These are phyloP conservation scores for Microctenopoma lineatum DNA, from an alignment of 2,797 vertebrate genomes.

Conservation along the genomic window DNA sequence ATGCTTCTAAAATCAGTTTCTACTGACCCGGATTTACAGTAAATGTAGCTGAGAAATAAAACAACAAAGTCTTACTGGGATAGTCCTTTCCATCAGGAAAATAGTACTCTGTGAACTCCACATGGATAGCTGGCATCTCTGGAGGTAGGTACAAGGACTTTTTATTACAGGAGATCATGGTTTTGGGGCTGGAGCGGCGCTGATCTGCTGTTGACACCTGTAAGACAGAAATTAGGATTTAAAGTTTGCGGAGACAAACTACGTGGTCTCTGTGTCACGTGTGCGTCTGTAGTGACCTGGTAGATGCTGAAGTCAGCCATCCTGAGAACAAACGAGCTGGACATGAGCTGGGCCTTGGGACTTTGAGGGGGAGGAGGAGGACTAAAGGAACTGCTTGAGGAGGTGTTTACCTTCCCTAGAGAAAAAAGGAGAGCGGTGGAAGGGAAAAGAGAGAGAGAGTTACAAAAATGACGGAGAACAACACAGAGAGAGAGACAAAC, in stretches of 20 bases:
- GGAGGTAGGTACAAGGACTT: constrained; percentile 96
- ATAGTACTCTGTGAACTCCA: constrained; percentile 99
- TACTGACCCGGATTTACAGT: background rate
- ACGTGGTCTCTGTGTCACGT: background rate
- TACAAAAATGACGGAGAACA: constrained; percentile 7
- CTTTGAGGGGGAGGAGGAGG: constrained; percentile 79
- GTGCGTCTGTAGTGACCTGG: constrained; percentile 85
- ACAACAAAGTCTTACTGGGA: constrained; percentile 87
- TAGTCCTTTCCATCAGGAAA: constrained; percentile 97
- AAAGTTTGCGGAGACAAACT: background rate
- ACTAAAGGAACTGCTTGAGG: constrained; percentile 82
- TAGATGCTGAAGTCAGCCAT: constrained; percentile 98
- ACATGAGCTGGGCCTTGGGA: constrained; percentile 93
- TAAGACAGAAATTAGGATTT: constrained; percentile 6
- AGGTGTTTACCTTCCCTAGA: constrained; percentile 84
- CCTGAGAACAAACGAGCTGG: constrained; percentile 94
- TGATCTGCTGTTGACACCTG: constrained; percentile 98
- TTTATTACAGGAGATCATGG: constrained; percentile 99
- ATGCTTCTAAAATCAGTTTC: constrained; percentile 2
- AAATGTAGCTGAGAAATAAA: background rate
- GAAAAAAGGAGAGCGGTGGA: constrained; percentile 23
- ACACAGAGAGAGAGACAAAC: constrained; percentile 21
- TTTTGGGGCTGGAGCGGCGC: constrained; percentile 93
- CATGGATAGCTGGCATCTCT: constrained; percentile 97
- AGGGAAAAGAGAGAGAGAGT: constrained; percentile 10